Evolutionary conservation across 2,888 invertebrate species (phyloP), one percentile per base, ranked within the genome.

Genomic region (Patella pellucida): DNA sequence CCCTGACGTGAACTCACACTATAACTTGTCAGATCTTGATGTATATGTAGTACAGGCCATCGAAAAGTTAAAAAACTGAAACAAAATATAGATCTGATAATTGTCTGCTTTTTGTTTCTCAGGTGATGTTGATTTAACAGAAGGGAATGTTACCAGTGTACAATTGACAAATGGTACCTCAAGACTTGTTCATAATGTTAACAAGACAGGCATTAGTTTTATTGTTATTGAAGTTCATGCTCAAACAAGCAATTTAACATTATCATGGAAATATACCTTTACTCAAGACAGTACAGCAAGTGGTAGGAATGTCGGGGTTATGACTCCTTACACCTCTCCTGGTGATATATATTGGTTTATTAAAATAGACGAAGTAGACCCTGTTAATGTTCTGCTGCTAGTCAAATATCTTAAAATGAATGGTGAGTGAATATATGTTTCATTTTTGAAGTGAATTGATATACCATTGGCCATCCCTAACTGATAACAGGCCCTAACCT

Each of bases 221-320:
- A 27, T 71, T 54, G n/a, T 51, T 14, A 52, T 71, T 54, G 62
- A 85, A 54, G 81, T 79, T 27, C 85, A 85, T 52, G 72, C 79
- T 7, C 85, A 83, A 31, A 62, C 31, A 14, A 68, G 76, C 16
- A 77, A 82, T 31, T n/a, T 85, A 9, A 81, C 81, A 12, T 71
- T 85, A 27, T 84, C 85, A 11, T 50, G 75, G 52, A 71, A 71
- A 69, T 62, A 75, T 16, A 31, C 69, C 7, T 69, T 79, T 31
- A 14, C 71, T 2, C 52, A 74, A n/a, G 75, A 67, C 27, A 77
- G 74, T 12, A 74, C 82, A 2, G 74, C 79, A 23, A 78, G 69
- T 31, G 85, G 84, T 16, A 73, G 69, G 52, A 80, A 82, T 80
- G 69, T 83, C 67, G 84, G 84, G 19, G 73, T 84, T 3, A 70